Conservation (phyloP, 1,140 invertebrate genomes). For the Harlomillsia oculata region DNA sequence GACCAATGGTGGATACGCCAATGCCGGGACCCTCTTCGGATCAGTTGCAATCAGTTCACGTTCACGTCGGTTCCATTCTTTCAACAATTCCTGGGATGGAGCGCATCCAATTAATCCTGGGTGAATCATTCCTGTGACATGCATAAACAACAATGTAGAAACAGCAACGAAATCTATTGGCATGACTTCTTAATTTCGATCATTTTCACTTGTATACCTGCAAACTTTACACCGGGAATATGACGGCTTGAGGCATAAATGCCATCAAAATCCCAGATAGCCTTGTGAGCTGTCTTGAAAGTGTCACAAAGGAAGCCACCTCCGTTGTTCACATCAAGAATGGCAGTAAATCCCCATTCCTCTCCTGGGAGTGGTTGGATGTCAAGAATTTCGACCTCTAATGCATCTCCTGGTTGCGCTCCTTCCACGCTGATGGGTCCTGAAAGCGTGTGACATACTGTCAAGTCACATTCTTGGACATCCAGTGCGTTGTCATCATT, state of each 20-base stretch:
- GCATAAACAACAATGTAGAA: not conserved
- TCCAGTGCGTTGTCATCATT: slow-evolving; percentile 23
- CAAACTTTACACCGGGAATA: slow-evolving; percentile 26
- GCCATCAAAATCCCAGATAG: slow-evolving; percentile 29
- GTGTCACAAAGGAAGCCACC: slow-evolving; percentile 10
- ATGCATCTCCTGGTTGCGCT: slow-evolving; percentile 25
- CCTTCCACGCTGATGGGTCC: slow-evolving; percentile 24
- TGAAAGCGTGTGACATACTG: slow-evolving; percentile 7
- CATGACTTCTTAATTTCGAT: not conserved
- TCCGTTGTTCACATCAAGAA: slow-evolving; percentile 19
- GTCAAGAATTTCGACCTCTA: slow-evolving; percentile 28
- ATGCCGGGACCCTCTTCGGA: not conserved
- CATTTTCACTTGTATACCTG: not conserved
- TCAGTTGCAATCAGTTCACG: slow-evolving; percentile 8
- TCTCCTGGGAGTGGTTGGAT: slow-evolving; percentile 17
- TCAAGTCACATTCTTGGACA: slow-evolving; percentile 6
- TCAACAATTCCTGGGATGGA: slow-evolving; percentile 11
- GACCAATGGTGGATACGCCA: slow-evolving; percentile 6
- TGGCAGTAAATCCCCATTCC: slow-evolving; percentile 25
- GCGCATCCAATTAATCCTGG: slow-evolving; percentile 25
- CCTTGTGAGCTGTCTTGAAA: slow-evolving; percentile 13
- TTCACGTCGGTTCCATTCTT: slow-evolving; percentile 26
- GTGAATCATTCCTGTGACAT: slow-evolving; percentile 22
- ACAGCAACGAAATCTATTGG: not conserved
- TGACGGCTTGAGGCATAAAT: slow-evolving; percentile 29